Percentiles rank a stretch among this genome's conserved stretches.
These are phyloP conservation scores for Fopius arisanus DNA, from an alignment of 1,140 invertebrate genomes.

Conservation along the genomic window DNA sequence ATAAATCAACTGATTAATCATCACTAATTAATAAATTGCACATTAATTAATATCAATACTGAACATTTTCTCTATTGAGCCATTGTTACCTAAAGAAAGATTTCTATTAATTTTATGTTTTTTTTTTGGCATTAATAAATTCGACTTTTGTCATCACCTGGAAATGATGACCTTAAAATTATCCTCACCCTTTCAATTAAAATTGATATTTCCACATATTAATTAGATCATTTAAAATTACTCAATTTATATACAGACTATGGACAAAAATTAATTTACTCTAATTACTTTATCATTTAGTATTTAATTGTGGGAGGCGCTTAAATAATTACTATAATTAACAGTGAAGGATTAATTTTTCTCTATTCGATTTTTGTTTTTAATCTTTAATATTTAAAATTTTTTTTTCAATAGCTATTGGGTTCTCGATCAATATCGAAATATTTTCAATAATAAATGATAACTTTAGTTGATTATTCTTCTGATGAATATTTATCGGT, in stretches of 20 bases:
- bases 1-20: neutral
- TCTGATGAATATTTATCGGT: neutral
- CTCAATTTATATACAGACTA: neutral
- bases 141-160: slow-evolving; percentile 10
- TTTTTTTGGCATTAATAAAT: slow-evolving; percentile 15
- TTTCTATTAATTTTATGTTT: slow-evolving; percentile 3
- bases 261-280: slow-evolving; percentile 2
- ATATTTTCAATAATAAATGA: slow-evolving; percentile 29
- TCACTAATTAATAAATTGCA: neutral
- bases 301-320: neutral
- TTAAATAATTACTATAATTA: slow-evolving; percentile 16
- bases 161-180: neutral
- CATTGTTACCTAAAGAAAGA: neutral
- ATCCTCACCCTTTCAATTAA: neutral
- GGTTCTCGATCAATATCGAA: slow-evolving; percentile 24
- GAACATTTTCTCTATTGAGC: neutral
- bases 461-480: slow-evolving; percentile 23
- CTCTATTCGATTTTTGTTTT: neutral
- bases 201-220: neutral
- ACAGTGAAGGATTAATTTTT: slow-evolving; percentile 15
- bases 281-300: neutral
- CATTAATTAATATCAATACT: neutral
- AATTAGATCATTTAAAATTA: neutral
- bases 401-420: neutral
- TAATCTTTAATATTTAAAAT: slow-evolving; percentile 12